A percentile compares a stretch with the other conserved stretches of the same genome.
These are phyloP conservation scores for Echiichthys vipera DNA, from an alignment of 2,797 vertebrate species.

Conservation along the genomic window DNA sequence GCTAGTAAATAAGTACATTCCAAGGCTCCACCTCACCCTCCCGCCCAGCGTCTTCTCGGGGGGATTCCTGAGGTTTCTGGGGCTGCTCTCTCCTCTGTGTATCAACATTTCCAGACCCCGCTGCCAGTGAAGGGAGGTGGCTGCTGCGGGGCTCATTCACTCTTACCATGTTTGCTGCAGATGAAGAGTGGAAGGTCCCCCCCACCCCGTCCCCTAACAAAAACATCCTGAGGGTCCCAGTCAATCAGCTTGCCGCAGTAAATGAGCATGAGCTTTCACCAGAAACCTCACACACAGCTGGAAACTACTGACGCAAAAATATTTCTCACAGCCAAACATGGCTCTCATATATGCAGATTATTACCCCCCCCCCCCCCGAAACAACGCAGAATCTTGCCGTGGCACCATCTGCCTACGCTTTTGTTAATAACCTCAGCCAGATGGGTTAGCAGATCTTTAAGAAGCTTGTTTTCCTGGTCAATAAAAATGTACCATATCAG, in stretches of 20 bases:
- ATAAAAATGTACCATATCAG: slow-evolving; percentile 42
- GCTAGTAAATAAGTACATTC: slow-evolving; percentile 89
- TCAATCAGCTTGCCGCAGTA: slow-evolving; percentile 46
- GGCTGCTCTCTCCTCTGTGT: slow-evolving; percentile 69
- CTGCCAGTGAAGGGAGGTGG: slow-evolving; percentile 48
- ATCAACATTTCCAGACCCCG: slow-evolving; percentile 77
- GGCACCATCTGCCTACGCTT: slow-evolving; percentile 79
- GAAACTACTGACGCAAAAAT: slow-evolving; percentile 48
- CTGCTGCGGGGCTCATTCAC: slow-evolving; percentile 55
- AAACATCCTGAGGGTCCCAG: slow-evolving; percentile 77
- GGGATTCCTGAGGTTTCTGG: slow-evolving; percentile 79
- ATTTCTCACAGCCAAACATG: slow-evolving; percentile 51
- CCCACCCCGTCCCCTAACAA: slow-evolving; percentile 58
- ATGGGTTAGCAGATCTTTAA: slow-evolving; percentile 72
- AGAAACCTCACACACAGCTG: slow-evolving; percentile 40
- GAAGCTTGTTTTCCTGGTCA: slow-evolving; percentile 64
- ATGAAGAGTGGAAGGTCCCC: slow-evolving; percentile 35
- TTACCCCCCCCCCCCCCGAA: slow-evolving; percentile 67
- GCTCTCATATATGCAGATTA: slow-evolving; percentile 68
- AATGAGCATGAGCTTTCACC: slow-evolving; percentile 46
- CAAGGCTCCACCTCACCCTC: slow-evolving; percentile 81
- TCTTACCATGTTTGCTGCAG: slow-evolving; percentile 48
- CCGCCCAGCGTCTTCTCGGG: slow-evolving; percentile 78
- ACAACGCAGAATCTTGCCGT: slow-evolving; percentile 62
- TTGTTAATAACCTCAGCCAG: slow-evolving; percentile 82